These are phyloP conservation scores for Episyrphus balteatus DNA, from an alignment of 1,140 invertebrate species.

Conservation along the genomic window DNA sequence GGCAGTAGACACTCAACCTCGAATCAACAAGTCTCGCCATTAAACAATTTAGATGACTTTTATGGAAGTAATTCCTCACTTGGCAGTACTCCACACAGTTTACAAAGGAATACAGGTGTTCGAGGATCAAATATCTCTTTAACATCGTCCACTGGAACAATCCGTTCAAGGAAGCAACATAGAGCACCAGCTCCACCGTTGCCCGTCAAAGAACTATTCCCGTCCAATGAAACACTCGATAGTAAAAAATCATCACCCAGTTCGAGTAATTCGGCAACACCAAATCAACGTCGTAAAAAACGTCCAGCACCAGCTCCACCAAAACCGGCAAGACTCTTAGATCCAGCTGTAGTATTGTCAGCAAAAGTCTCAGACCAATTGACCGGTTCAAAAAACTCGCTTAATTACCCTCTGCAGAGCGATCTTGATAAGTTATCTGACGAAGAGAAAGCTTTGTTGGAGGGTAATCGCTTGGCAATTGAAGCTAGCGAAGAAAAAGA, in stretches of 20 bases:
- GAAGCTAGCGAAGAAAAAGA: neutral
- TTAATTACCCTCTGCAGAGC: slow-evolving; percentile 16
- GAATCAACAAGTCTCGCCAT: slow-evolving; percentile 1
- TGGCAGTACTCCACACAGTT: slow-evolving; percentile 3
- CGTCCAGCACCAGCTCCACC: slow-evolving; percentile 59
- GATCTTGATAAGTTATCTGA: slow-evolving; percentile 13
- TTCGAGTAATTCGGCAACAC: slow-evolving; percentile 20
- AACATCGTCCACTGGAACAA: slow-evolving; percentile 18
- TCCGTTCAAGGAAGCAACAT: slow-evolving; percentile 33
- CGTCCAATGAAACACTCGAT: slow-evolving; percentile 15
- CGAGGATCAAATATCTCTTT: slow-evolving; percentile 20
- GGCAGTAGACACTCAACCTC: slow-evolving; percentile 2
- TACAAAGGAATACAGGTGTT: slow-evolving; percentile 14
- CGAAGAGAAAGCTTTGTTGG: slow-evolving; percentile 16
- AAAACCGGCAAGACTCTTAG: slow-evolving; percentile 10
- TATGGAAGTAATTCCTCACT: slow-evolving; percentile 13
- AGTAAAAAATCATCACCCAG: slow-evolving; percentile 37
- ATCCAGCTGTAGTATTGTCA: slow-evolving; percentile 4
- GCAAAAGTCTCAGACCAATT: neutral
- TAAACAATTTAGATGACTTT: slow-evolving; percentile 10
- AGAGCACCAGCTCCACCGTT: slow-evolving; percentile 28
- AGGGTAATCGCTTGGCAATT: slow-evolving; percentile 10
- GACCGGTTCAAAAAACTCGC: slow-evolving; percentile 12
- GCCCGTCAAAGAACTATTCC: slow-evolving; percentile 12
- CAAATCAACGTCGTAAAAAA: slow-evolving; percentile 45